A percentile compares a stretch with the other conserved stretches of the same genome.
phyloP scores from a whole-genome alignment of 2,113 vertebrate species.

The Nanorana parkeri region DNA sequence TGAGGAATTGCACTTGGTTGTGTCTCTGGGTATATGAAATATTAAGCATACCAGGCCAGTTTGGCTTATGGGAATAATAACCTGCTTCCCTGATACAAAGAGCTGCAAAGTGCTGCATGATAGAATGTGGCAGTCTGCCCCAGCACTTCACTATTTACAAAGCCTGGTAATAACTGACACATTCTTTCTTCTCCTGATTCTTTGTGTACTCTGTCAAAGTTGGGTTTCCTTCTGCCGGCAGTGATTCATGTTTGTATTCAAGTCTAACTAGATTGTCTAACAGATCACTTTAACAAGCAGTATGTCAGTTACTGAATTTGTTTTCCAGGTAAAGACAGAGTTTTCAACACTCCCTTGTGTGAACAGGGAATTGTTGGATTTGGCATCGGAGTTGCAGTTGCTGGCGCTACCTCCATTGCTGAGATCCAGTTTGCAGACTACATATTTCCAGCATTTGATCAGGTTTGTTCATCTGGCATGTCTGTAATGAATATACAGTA shows the following conservation, averaged over 20 bases:
- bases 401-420: slow-evolving; percentile 93
- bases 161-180: background rate
- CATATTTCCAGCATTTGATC: slow-evolving; percentile 97
- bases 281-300: slow-evolving; percentile 11
- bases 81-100: background rate
- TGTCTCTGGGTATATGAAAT: background rate
- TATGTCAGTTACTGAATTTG: slow-evolving; percentile 10
- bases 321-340: slow-evolving; percentile 88
- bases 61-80: background rate
- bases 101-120: slow-evolving; percentile 14
- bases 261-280: background rate
- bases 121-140: background rate
- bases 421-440: slow-evolving; percentile 99
- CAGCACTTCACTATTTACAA: background rate
- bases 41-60: background rate
- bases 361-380: slow-evolving; percentile 99
- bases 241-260: slow-evolving; percentile 18
- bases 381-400: slow-evolving; percentile 89
- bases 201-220: slow-evolving; percentile 10
- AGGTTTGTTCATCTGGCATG: slow-evolving; percentile 76
- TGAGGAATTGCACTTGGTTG: background rate
- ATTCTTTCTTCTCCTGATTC: slow-evolving; percentile 7
- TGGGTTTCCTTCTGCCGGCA: slow-evolving; percentile 19
- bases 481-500: background rate
- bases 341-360: slow-evolving; percentile 97